Base-by-base conservation (phyloP, 2,888 invertebrate genomes). In the Andricus quercusramuli region DNA sequence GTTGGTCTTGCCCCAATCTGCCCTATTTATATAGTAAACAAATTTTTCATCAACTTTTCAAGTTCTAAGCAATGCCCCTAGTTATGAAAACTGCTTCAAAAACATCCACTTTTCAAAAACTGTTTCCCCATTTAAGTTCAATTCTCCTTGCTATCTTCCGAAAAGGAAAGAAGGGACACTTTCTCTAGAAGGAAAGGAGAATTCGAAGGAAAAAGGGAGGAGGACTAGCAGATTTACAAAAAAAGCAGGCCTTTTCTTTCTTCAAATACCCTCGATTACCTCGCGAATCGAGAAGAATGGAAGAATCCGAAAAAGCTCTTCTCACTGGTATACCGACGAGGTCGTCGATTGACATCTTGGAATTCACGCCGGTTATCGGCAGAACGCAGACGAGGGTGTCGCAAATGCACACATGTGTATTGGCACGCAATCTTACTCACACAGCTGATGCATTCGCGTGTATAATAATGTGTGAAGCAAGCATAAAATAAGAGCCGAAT, bases 401-500 rank as follows among this genome's bases (percentile, higher is more conserved):
- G 22, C 37, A n/a, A 32, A 74, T 51, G 17, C 56, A 70, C 78
- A 70, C 62, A 20, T 56, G 22, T 56, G 22, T 59, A 59, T 59
- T 56, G 51, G 78, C 66, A 79, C 81, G 78, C 79, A 79, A 80
- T 70, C 78, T 65, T 62, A 66, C 78, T 32, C 80, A 77, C 82
- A 77, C 77, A 70, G 77, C 68, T 56, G 78, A 29, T 64, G 29
- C 64, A 64, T 64, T 64, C 64, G 41, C 41, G 51, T 56, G 74
- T 74, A 56, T 74, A 56, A 74, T 74, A 81, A 79, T 79, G 77
- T 78, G 82, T 70, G 76, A 84, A 79, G 80, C 78, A 79, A 81
- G 83, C 83, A 84, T 85, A 83, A 87, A 86, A 85, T 85, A 89
- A 88, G 86, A 89, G 89, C 82, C 88, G 86, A 90, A 90, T 90